A percentile compares a stretch with the other conserved stretches of the same genome.
phyloP scores from a whole-genome alignment of 2,113 vertebrate genomes.

The Callipepla squamata region DNA sequence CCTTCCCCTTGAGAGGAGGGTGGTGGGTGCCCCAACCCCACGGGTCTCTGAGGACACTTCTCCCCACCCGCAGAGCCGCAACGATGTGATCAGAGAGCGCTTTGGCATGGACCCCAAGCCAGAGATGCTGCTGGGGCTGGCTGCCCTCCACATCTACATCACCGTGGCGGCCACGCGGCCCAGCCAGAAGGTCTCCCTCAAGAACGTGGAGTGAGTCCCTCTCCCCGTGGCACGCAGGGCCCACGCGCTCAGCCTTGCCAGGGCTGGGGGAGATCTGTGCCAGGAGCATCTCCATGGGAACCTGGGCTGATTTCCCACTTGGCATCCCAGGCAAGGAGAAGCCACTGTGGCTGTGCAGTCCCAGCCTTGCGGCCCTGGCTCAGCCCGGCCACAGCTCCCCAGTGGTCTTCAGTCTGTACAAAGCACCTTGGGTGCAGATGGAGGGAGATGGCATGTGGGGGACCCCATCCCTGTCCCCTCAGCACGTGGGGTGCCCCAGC shows the following conservation, averaged over 20 bases:
- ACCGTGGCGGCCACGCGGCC: slow-evolving; percentile 94
- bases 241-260: fast-evolving
- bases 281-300: background rate
- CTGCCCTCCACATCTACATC: slow-evolving; percentile 97
- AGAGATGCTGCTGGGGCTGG: slow-evolving; percentile 90
- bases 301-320: fast-evolving
- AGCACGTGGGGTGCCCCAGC: background rate
- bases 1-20: background rate
- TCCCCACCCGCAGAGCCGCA: slow-evolving; percentile 86
- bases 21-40: background rate
- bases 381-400: background rate
- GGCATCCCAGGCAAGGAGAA: background rate
- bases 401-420: fast-evolving
- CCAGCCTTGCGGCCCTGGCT: background rate
- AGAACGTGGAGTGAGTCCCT: slow-evolving; percentile 94
- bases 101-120: slow-evolving; percentile 93
- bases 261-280: background rate
- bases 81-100: slow-evolving; percentile 96
- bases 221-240: background rate
- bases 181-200: slow-evolving; percentile 97
- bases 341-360: background rate
- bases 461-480: background rate
- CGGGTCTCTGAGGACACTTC: background rate
- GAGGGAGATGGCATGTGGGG: fast-evolving
- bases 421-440: background rate